These are phyloP conservation scores for Caenorhabditis plicata DNA, from an alignment of 2,888 invertebrate species.

Conservation along the genomic window DNA sequence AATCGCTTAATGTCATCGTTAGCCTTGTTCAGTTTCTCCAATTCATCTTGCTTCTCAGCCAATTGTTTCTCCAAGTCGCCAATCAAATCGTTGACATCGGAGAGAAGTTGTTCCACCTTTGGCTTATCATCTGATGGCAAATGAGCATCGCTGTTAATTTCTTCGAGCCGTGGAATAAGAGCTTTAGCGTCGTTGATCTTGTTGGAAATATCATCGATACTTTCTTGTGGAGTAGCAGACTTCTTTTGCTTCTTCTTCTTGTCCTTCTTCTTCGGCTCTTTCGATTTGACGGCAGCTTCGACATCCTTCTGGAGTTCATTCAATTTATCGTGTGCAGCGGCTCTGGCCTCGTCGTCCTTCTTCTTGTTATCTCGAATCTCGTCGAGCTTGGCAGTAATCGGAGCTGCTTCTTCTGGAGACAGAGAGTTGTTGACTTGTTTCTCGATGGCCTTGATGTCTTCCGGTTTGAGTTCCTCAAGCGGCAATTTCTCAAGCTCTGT, in stretches of 20 bases:
- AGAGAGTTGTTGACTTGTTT: conserved; percentile 28
- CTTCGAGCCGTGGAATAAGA: conserved; percentile 35
- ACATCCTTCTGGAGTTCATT: conserved; percentile 22
- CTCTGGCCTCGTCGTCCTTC: conserved; percentile 18
- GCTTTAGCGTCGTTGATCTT: conserved; percentile 27
- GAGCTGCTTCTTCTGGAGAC: conserved; percentile 11
- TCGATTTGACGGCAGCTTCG: conserved; percentile 23
- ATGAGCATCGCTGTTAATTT: conserved; percentile 27
- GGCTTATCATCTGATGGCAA: conserved; percentile 27
- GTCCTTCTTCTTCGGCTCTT: conserved; percentile 32
- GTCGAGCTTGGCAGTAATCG: conserved; percentile 8
- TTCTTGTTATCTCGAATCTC: conserved; percentile 11
- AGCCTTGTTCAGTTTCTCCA: conserved; percentile 25
- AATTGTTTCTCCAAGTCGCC: conserved; percentile 23
- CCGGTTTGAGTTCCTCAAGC: conserved; percentile 12
- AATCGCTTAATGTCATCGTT: conserved; percentile 29
- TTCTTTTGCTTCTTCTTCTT: conserved; percentile 36
- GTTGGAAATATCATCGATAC: conserved; percentile 20
- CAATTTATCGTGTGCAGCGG: conserved; percentile 29
- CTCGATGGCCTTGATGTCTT: conserved; percentile 14
- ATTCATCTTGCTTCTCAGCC: conserved; percentile 21
- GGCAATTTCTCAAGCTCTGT: conserved; percentile 27
- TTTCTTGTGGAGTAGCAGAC: conserved; percentile 21
- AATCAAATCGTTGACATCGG: conserved; percentile 15
- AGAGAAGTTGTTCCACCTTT: conserved; percentile 24